Percentiles rank a stretch among this genome's conserved stretches.
Evolutionary conservation across 2,797 vertebrate species (phyloP).

Genomic region (Helicolenus hilgendorfi): DNA sequence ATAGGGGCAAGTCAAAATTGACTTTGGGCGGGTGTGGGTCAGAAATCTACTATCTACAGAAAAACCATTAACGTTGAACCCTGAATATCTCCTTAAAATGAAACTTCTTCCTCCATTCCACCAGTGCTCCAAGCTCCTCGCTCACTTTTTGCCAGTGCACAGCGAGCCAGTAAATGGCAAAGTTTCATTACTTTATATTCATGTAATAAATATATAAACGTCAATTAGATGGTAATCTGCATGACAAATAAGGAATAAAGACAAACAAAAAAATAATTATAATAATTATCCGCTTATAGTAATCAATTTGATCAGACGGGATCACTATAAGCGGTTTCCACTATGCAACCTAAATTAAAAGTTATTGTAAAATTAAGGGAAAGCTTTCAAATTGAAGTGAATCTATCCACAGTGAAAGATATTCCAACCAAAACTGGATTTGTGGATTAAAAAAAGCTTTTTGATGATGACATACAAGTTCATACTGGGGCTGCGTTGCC

Average conservation of each 20-base stretch:
- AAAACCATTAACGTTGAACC: no score
- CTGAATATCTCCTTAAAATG: accelerated
- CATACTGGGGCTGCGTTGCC: not conserved
- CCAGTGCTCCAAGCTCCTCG: no score
- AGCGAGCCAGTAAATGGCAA: no score
- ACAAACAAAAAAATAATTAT: not conserved
- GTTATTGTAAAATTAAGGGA: not conserved
- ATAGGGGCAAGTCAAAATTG: no score
- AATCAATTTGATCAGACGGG: not conserved
- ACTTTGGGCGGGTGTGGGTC: no score
- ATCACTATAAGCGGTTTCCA: not conserved
- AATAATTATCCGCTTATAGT: accelerated
- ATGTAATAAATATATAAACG: no score
- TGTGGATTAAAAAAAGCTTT: not conserved
- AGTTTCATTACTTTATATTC: no score
- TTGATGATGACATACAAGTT: not conserved
- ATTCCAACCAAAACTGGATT: not conserved
- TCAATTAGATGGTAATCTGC: no score
- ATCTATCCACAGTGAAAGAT: not conserved
- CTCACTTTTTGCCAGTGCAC: no score
- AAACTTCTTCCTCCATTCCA: no score
- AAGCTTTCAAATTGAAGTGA: not conserved
- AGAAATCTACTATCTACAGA: no score
- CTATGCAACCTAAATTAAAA: not conserved
- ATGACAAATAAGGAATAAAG: no score